Conservation (phyloP, 2,113 vertebrate species). For the Centrocercus urophasianus region DNA sequence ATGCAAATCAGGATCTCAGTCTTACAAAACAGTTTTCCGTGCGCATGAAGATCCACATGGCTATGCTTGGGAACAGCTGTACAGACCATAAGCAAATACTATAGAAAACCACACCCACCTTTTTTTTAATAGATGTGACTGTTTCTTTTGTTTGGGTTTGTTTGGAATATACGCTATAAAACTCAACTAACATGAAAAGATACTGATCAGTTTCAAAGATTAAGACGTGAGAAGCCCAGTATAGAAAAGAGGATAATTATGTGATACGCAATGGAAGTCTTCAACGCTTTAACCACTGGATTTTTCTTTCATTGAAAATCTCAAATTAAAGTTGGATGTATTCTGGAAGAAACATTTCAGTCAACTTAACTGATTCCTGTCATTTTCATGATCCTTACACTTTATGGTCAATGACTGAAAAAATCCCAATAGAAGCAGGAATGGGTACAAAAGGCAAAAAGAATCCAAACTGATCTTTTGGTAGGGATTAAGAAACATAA, state of each 20-base stretch:
- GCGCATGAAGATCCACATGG: not conserved
- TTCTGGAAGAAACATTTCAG: not conserved
- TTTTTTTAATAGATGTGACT: not conserved
- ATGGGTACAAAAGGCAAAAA: rapidly evolving
- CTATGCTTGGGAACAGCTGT: not conserved
- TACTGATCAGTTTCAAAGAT: not conserved
- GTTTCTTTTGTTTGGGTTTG: not conserved
- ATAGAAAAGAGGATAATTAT: not conserved
- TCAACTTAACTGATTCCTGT: not conserved
- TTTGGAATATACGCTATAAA: not conserved
- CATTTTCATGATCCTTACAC: not conserved
- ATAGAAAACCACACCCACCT: not conserved
- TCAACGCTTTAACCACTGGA: rapidly evolving
- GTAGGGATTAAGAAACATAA: not conserved
- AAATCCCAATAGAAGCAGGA: not conserved
- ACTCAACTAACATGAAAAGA: not conserved
- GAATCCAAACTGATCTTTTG: not conserved
- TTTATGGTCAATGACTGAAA: not conserved
- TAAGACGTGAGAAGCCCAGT: not conserved
- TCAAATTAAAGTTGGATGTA: not conserved
- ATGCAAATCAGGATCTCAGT: constrained; percentile 28
- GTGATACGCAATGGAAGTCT: not conserved
- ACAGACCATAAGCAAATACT: not conserved
- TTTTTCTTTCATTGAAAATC: not conserved
- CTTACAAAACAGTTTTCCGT: not conserved